These are phyloP conservation scores for Bothrops jararaca DNA, from an alignment of 2,113 vertebrate genomes.

Conservation along the genomic window DNA sequence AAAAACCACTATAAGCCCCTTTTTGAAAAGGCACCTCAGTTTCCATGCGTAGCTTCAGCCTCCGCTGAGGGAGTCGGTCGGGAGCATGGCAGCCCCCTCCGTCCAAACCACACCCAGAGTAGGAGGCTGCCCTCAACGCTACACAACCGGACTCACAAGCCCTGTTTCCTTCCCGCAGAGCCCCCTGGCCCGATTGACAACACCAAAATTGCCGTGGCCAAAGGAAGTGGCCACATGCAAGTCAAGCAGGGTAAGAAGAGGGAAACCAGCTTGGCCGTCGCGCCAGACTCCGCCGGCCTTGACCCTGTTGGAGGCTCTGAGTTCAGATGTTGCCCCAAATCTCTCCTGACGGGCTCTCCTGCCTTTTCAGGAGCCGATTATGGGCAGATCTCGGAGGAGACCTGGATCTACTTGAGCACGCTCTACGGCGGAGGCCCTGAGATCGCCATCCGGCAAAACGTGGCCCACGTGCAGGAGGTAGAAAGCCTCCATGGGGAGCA, in stretches of 20 bases:
- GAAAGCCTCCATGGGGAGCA: slow-evolving; percentile 85
- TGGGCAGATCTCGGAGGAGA: slow-evolving; percentile 97
- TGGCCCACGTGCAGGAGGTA: slow-evolving; percentile 74
- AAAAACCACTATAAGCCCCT: background rate
- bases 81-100: background rate
- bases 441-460: slow-evolving; percentile 87
- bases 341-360: rapidly evolving
- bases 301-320: background rate
- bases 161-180: slow-evolving; percentile 67
- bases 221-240: slow-evolving; percentile 88
- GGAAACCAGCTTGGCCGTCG: background rate
- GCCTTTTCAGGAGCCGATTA: slow-evolving; percentile 87
- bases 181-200: slow-evolving; percentile 95
- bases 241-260: slow-evolving; percentile 86
- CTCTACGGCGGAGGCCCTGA: slow-evolving; percentile 91
- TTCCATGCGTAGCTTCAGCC: no score
- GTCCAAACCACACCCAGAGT: background rate
- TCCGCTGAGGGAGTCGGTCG: no score
- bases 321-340: background rate
- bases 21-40: background rate
- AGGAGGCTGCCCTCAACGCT: background rate
- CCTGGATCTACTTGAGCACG: slow-evolving; percentile 86
- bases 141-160: no score
- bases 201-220: slow-evolving; percentile 87
- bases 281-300: background rate